Conservation (phyloP, 2,113 vertebrate genomes). For the Bos javanicus region DNA sequence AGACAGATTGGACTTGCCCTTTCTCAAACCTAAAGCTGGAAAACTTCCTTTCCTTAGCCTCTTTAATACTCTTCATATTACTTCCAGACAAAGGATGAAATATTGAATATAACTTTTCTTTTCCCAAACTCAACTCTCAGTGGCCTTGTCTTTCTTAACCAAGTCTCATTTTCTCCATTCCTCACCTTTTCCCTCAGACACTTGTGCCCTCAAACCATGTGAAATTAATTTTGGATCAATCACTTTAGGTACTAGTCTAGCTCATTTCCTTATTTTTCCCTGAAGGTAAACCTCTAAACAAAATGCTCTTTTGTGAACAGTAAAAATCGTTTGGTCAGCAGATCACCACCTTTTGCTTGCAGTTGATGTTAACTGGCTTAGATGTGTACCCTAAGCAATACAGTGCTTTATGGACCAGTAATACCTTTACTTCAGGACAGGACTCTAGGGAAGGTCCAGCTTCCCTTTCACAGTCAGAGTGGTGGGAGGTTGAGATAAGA, state of each 20-base stretch:
- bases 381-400: not conserved
- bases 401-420: not conserved
- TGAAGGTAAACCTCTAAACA: constrained; percentile 64
- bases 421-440: not conserved
- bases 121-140: not conserved
- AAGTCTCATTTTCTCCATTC: constrained; percentile 5
- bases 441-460: not conserved
- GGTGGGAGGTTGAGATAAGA: not conserved
- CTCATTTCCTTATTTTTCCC: constrained; percentile 82
- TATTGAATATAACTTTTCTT: not conserved
- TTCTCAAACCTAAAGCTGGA: not conserved
- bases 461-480: not conserved
- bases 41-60: not conserved
- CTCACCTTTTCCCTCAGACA: constrained; percentile 21
- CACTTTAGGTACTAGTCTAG: constrained; percentile 57
- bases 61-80: not conserved
- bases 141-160: not conserved
- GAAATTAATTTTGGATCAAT: constrained; percentile 70
- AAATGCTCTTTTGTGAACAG: constrained; percentile 57
- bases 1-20: not conserved
- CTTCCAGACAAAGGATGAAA: not conserved
- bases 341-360: constrained; percentile 19
- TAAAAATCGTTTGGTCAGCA: constrained; percentile 69
- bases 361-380: not conserved
- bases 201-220: constrained; percentile 57